Conservation (phyloP, 2,888 invertebrate species). For the Erebia epiphron region DNA sequence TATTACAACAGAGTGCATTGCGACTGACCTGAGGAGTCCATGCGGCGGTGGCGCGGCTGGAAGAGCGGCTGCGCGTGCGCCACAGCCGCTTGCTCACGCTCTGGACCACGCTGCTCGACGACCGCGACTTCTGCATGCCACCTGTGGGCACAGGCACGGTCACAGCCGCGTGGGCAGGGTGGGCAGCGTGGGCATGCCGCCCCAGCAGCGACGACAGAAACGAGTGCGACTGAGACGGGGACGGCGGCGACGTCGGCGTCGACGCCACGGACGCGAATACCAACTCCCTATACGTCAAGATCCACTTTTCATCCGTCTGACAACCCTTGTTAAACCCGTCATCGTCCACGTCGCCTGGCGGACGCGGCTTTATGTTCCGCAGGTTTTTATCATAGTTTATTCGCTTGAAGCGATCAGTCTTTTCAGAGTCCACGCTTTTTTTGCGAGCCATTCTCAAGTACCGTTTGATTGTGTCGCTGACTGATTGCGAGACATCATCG, state of each 20-base stretch:
- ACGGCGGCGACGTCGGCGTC: constrained; percentile 78
- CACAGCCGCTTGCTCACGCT: constrained; percentile 93
- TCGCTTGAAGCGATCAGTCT: constrained; percentile 91
- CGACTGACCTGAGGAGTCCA: constrained; percentile 95
- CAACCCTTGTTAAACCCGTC: constrained; percentile 89
- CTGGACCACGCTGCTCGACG: constrained; percentile 93
- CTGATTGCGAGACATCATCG: constrained; percentile 93
- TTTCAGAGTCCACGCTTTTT: constrained; percentile 92
- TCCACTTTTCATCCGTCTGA: constrained; percentile 91
- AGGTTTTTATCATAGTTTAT: constrained; percentile 94
- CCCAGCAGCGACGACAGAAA: constrained; percentile 69
- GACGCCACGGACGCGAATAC: constrained; percentile 66
- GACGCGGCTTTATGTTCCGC: constrained; percentile 91
- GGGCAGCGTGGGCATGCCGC: constrained; percentile 53
- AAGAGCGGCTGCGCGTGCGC: constrained; percentile 92
- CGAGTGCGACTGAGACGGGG: constrained; percentile 78
- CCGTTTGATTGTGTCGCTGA: constrained; percentile 93
- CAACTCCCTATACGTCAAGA: constrained; percentile 75
- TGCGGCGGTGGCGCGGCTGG: constrained; percentile 85
- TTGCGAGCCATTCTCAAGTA: constrained; percentile 94
- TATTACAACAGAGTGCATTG: constrained; percentile 49
- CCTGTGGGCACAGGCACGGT: constrained; percentile 77
- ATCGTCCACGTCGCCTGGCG: constrained; percentile 90
- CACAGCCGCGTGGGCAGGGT: constrained; percentile 42
- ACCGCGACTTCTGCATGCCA: constrained; percentile 95